Base-by-base conservation (phyloP, 2,888 invertebrate species). In the Pollenia griseotomentosa region DNA sequence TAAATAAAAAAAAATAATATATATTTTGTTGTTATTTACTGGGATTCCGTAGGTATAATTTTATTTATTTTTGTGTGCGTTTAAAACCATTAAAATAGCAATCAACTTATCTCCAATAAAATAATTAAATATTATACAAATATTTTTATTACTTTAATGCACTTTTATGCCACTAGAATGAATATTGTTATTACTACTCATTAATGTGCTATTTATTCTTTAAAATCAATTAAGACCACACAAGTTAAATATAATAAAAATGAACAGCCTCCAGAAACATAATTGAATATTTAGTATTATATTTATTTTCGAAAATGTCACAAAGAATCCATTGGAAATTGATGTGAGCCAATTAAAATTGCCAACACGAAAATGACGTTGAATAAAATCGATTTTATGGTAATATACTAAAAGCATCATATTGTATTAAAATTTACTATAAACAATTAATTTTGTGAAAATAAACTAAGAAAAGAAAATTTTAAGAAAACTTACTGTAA, bases 41-140 rank as follows among this genome's bases (percentile, higher is more conserved):
- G 33, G 33, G 6, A 6, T 33, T 33, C 33, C 33, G 33, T 33
- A 33, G 33, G 33, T 6, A 42, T 40, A 3, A 55, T 16, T 71
- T 70, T 42, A 42, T 70, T 40, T 40, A 2, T 40, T 14, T 19
- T 40, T 53, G 16, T 19, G 8, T 63, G 19, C 57, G 55, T 83
- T 40, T 40, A 68, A 74, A 55, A 74, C 51, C 61, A 74, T 84
- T 79, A 74, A 79, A 79, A 84, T 61, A 55, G 23, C 84, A 74
- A 70, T 74, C 74, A 61, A 79, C 61, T 79, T 68, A 84, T 79
- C 74, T 79, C 11, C 53, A 84, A 78, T 79, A 59, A 61, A 80
- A 68, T 68, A 74, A 80, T 79, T 84, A 40, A 84, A 84, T 74
- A 84, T 42, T 48, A 63, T 61, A 19, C 9, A 33, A 48, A 63